phyloP scores from a whole-genome alignment of 2,888 invertebrate species.

The Gisinianus flammeolus region DNA sequence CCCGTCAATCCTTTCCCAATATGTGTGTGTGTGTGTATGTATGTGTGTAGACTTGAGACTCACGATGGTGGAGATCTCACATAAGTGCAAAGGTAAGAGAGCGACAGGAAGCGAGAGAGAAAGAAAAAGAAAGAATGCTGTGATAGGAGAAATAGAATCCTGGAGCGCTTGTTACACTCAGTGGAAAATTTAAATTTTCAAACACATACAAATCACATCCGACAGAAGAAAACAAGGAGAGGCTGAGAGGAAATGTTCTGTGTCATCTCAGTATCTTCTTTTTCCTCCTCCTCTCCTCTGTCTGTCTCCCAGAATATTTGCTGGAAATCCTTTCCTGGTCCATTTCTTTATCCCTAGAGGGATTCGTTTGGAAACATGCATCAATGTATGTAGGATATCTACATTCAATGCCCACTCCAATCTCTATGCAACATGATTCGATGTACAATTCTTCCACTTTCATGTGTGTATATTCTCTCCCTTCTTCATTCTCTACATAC shows the following conservation, averaged over 20 bases:
- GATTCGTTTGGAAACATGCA: too few relatives aligned
- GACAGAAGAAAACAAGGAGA: background rate
- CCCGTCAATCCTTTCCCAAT: too few relatives aligned
- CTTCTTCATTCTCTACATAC: too few relatives aligned
- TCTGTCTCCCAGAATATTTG: background rate
- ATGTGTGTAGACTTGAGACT: too few relatives aligned
- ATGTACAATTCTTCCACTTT: too few relatives aligned
- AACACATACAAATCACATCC: slow-evolving; percentile 7
- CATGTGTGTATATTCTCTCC: too few relatives aligned
- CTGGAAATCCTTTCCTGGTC: background rate
- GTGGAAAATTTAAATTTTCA: slow-evolving; percentile 12
- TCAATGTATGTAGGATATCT: too few relatives aligned
- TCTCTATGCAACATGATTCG: too few relatives aligned
- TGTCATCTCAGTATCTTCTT: background rate
- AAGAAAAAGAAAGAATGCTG: background rate
- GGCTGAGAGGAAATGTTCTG: background rate
- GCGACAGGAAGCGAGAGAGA: background rate
- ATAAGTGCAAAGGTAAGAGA: background rate
- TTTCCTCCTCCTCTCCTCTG: background rate
- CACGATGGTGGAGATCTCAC: too few relatives aligned
- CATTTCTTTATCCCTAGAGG: background rate
- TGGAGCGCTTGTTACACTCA: background rate
- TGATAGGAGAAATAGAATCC: too few relatives aligned
- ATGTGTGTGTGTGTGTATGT: too few relatives aligned
- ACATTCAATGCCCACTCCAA: too few relatives aligned